Conservation (phyloP, 2,113 vertebrate species). For the Paedocypris sp. region DNA sequence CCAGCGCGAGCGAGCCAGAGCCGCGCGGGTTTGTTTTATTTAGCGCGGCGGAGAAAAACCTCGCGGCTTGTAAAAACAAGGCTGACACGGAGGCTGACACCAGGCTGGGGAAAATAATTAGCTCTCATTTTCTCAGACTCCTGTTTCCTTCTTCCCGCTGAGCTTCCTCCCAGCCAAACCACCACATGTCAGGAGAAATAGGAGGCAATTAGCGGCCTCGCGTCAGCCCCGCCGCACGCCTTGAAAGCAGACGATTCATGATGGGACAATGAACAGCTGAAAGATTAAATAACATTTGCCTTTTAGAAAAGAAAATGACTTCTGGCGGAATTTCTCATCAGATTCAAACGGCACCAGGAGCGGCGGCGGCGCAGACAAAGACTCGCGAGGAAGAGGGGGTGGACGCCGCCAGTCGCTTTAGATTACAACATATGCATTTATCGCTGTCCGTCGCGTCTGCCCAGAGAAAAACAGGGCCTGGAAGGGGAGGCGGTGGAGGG, state of each 20-base stretch:
- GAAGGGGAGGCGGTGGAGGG: constrained; percentile 79
- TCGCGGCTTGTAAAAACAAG: constrained; percentile 99
- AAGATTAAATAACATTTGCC: constrained; percentile 99
- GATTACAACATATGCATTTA: constrained; percentile 80
- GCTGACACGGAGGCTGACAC: constrained; percentile 99
- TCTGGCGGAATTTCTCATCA: constrained; percentile 99
- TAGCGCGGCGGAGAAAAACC: constrained; percentile 97
- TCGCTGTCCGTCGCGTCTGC: constrained; percentile 65
- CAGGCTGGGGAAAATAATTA: constrained; percentile 99
- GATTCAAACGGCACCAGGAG: constrained; percentile 98
- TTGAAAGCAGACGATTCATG: constrained; percentile 99
- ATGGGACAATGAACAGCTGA: constrained; percentile 99
- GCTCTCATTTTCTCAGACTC: constrained; percentile 99
- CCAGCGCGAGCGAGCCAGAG: constrained; percentile 53
- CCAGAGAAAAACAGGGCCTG: constrained; percentile 55
- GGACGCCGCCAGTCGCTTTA: constrained; percentile 87
- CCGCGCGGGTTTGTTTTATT: constrained; percentile 99
- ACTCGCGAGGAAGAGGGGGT: constrained; percentile 73
- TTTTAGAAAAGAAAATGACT: constrained; percentile 99
- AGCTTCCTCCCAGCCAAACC: constrained; percentile 99
- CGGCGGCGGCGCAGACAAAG: constrained; percentile 72
- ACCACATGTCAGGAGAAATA: constrained; percentile 99
- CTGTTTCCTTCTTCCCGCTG: constrained; percentile 99
- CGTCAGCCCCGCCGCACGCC: constrained; percentile 99
- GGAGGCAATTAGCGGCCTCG: constrained; percentile 99